phyloP scores from a whole-genome alignment of 2,113 vertebrate species.

The Nansenia antarctica region DNA sequence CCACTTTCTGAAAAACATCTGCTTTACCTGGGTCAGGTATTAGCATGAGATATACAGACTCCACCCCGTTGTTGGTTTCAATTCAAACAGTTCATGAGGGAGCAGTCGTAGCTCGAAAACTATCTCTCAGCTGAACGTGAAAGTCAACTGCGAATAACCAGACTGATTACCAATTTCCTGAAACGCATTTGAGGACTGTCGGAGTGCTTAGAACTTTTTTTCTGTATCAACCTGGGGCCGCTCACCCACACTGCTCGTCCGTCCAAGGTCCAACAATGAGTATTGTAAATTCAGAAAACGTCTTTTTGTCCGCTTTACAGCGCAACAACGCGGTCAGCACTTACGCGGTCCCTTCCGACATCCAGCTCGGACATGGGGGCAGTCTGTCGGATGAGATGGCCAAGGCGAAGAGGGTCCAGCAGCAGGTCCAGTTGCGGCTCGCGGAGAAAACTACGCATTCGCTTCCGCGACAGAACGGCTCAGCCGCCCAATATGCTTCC shows the following conservation, averaged over 20 bases:
- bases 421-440: conserved; percentile 76
- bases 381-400: conserved; percentile 47
- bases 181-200: neutral
- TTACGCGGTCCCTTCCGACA: conserved; percentile 68
- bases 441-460: conserved; percentile 63
- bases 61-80: neutral
- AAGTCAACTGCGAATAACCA: neutral
- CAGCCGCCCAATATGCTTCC: neutral
- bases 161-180: neutral
- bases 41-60: neutral
- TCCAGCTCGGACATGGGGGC: conserved; percentile 44
- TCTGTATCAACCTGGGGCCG: neutral
- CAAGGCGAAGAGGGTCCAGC: conserved; percentile 69
- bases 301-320: conserved; percentile 74
- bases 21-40: neutral
- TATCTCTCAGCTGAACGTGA: neutral
- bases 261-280: conserved; percentile 20
- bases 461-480: conserved; percentile 52
- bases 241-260: neutral
- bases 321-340: conserved; percentile 68
- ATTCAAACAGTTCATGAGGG: neutral
- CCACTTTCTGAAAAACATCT: neutral
- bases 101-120: neutral
- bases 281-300: conserved; percentile 57
- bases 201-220: neutral